Evolutionary conservation across 2,113 vertebrate genomes (phyloP), one percentile per base, ranked within the genome.

Genomic region (Serilophus lunatus): DNA sequence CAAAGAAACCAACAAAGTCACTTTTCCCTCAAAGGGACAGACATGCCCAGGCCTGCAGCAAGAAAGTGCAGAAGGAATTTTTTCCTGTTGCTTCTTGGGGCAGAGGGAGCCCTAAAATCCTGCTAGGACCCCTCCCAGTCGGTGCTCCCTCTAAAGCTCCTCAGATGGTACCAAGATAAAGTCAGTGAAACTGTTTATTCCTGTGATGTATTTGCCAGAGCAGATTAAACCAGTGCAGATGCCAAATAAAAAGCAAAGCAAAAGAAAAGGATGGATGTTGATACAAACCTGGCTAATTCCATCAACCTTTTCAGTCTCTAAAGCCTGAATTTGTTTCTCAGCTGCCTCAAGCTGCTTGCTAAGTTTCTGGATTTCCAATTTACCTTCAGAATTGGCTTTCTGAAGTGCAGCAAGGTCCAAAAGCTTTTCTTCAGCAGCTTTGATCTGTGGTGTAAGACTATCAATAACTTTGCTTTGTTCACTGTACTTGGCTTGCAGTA

Each of bases 211-310:
- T 89, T 78, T 84, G 49, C 23, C 36, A 15, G 1, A 76, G 65
- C 42, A 90, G 40, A 56, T 90, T n/a, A 96, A 90, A 96, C 93
- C 7, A 50, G 87, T 29, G 61, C 8, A 93, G 68, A 96, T 45
- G 89, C 28, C 76, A 97, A 97, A 93, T 3, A 82, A 97, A 84
- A 95, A 35, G 12, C 54, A 94, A 94, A 28, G 45, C 57, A 88
- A 97, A 96, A 40, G 0, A 53, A 95, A 96, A 97, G 86, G 89
- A 96, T 96, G 95, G 95, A 92, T 94, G 93, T 75, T 60, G 84
- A 93, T 97, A 98, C 99, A 94, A 97, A 99, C 99, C 99, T 99
- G 98, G 96, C 95, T 95, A 83, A 92, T 98, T 96, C 98, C 98
- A 88, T 98, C 95, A 91, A 92, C 95, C 90, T 96, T 98, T 87